Base-by-base conservation (phyloP, 2,113 vertebrate species). In the Sphaerodactylus townsendi region DNA sequence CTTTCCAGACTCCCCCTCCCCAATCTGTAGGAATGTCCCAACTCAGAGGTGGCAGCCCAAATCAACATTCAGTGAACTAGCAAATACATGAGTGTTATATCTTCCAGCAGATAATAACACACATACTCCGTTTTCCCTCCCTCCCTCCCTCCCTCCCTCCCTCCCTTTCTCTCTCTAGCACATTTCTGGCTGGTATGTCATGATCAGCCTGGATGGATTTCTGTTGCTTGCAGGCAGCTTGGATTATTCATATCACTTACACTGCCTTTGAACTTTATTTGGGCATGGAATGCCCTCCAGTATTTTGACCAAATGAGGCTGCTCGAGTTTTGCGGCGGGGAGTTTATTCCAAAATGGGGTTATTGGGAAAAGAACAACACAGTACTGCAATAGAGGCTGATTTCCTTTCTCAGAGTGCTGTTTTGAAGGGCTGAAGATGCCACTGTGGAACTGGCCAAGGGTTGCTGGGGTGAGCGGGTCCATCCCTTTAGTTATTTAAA, bases 161-260 rank as follows among this genome's bases (percentile, higher is more conserved):
- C 25, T 44, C 35, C 11, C 7, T 48, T 25, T 7, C 25, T 21
- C 62, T n/a, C 41, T 44, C 2, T 75, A 37, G 15, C 66, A 72
- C 75, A 64, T 59, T 64, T 77, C 48, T 77, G 65, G 28, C 1
- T 79, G 53, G 44, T 39, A 77, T 5, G 53, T 28, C 37, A 46
- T 59, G 71, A 23, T 50, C 50, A 78, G 82, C 79, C 33, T 19
- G 28, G 3, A 71, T 7, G 1, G 41, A 25, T 50, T 86, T 53
- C 41, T 85, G 17, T 53, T 73, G 21, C n/a, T 75, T 19, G 76
- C 80, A 44, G 9, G 37, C 69, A 82, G 33, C 19, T n/a, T 5
- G 25, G 48, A 79, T 83, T 30, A 62, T 79, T 85, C 33, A 11
- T 33, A 79, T 10, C 23, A 68, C 82, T 69, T 48, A 79, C 82